These are phyloP conservation scores for Epirrita christyi DNA, from an alignment of 2,888 invertebrate species.

Conservation along the genomic window DNA sequence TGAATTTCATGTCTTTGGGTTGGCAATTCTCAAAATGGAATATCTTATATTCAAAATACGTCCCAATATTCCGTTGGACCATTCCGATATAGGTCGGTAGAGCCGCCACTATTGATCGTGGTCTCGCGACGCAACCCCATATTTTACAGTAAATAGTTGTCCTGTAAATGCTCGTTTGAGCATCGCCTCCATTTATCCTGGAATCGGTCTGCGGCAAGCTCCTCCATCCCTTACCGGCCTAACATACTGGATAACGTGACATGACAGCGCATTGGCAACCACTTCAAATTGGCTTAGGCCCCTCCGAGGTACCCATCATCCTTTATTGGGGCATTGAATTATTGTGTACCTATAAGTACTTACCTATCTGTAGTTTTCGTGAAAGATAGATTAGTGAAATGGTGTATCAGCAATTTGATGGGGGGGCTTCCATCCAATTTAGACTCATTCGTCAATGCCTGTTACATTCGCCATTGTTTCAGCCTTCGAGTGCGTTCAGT, in stretches of 20 bases:
- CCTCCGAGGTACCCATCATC: slow-evolving; percentile 34
- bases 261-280: slow-evolving; percentile 53
- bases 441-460: slow-evolving; percentile 18
- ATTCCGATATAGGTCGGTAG: slow-evolving; percentile 50
- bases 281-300: slow-evolving; percentile 42
- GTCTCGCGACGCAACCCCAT: slow-evolving; percentile 48
- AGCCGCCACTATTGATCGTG: slow-evolving; percentile 47
- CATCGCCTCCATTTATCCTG: slow-evolving; percentile 57
- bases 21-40: slow-evolving; percentile 19
- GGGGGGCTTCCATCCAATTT: slow-evolving; percentile 5
- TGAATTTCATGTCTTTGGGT: slow-evolving; percentile 9
- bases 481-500: slow-evolving; percentile 5
- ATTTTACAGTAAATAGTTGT: slow-evolving; percentile 64
- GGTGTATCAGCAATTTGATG: slow-evolving; percentile 21
- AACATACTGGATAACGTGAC: slow-evolving; percentile 62
- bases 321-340: slow-evolving; percentile 32
- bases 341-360: slow-evolving; percentile 8
- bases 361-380: slow-evolving; percentile 20
- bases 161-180: slow-evolving; percentile 56
- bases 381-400: slow-evolving; percentile 34
- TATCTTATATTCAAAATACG: slow-evolving; percentile 28
- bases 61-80: slow-evolving; percentile 29
- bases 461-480: slow-evolving; percentile 10
- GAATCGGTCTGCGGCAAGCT: slow-evolving; percentile 50
- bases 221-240: slow-evolving; percentile 57